Evolutionary conservation across 2,888 invertebrate species (phyloP).

Genomic region (Chalcis sispes): DNA sequence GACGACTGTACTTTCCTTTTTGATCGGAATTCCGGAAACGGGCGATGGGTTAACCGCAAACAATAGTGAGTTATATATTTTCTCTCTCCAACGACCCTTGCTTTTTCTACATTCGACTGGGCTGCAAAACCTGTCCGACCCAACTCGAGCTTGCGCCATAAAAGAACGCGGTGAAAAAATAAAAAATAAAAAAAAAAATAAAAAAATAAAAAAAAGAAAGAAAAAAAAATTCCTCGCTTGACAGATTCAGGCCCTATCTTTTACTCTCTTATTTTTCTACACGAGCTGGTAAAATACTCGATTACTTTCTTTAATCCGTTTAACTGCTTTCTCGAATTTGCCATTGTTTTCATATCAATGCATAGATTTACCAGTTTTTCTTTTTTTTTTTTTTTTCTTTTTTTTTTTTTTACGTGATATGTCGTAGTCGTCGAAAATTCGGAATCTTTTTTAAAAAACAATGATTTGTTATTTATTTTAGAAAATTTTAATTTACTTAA

Average conservation of each 20-base stretch:
- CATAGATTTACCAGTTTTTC: constrained; percentile 21
- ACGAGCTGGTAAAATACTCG: constrained; percentile 57
- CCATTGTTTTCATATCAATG: too few relatives aligned
- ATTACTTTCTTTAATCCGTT: constrained; percentile 48
- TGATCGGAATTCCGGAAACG: constrained; percentile 64
- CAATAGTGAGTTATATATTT: constrained; percentile 63
- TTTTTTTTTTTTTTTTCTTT: not conserved
- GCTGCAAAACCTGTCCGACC: constrained; percentile 59
- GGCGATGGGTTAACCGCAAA: constrained; percentile 73
- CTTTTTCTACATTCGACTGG: constrained; percentile 53
- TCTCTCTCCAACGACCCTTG: constrained; percentile 53
- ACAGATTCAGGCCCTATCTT: constrained; percentile 26
- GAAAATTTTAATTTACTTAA: too few relatives aligned
- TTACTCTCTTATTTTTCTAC: constrained; percentile 45
- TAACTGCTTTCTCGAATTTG: not conserved
- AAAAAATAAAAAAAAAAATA: constrained; percentile 2
- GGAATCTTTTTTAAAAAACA: too few relatives aligned
- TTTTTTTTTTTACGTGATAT: not conserved
- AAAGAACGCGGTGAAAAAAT: constrained; percentile 20
- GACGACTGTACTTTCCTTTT: constrained; percentile 55
- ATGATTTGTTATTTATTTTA: too few relatives aligned
- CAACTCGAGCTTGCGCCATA: constrained; percentile 54
- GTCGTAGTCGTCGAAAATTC: too few relatives aligned
- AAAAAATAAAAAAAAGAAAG: not conserved
- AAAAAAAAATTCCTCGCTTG: constrained; percentile 3